Conservation (phyloP, 2,888 invertebrate genomes). For the Xestobium rufovillosum region DNA sequence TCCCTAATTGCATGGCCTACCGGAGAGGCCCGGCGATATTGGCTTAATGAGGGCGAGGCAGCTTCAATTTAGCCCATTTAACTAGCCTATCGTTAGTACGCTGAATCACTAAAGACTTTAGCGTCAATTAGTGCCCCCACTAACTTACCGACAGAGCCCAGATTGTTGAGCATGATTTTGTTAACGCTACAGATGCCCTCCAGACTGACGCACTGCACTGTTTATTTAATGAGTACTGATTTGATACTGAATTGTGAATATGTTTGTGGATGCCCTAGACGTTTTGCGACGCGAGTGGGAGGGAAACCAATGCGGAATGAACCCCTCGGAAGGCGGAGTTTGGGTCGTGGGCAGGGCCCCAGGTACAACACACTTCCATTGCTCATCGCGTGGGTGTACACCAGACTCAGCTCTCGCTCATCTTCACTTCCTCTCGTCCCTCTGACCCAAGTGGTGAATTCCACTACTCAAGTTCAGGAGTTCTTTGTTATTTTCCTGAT, state of each 20-base stretch:
- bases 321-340: constrained; percentile 32
- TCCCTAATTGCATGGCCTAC: constrained; percentile 43
- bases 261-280: constrained; percentile 38
- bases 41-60: constrained; percentile 46
- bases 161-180: constrained; percentile 42
- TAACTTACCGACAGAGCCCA: constrained; percentile 44
- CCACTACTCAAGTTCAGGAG: too few species aligned
- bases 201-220: constrained; percentile 41
- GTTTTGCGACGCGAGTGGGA: constrained; percentile 34
- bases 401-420: too few species aligned
- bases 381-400: constrained; percentile 16
- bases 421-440: constrained; percentile 10
- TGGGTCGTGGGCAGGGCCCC: constrained; percentile 27
- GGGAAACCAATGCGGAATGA: constrained; percentile 36
- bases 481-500: too few species aligned
- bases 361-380: constrained; percentile 26
- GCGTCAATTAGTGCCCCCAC: constrained; percentile 44
- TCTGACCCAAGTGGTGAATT: constrained; percentile 4
- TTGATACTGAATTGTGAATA: constrained; percentile 46
- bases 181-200: constrained; percentile 17
- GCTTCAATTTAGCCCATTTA: constrained; percentile 45
- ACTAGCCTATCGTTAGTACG: constrained; percentile 45
- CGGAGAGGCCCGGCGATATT: constrained; percentile 41
- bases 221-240: constrained; percentile 48
- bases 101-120: constrained; percentile 44